phyloP scores from a whole-genome alignment of 1,140 invertebrate species.

The Dinoponera quadriceps region DNA sequence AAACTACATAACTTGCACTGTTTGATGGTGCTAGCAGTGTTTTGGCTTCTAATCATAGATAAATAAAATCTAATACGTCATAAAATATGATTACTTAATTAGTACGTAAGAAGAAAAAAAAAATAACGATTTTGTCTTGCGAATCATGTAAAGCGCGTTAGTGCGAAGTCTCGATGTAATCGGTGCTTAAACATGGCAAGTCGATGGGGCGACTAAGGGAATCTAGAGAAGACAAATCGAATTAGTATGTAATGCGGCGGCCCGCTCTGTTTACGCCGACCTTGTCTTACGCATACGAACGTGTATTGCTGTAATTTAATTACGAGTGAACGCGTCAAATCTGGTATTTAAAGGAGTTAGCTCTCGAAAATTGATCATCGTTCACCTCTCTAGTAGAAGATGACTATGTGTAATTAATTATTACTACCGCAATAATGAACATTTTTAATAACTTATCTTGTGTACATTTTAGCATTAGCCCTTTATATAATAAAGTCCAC shows the following conservation, averaged over 20 bases:
- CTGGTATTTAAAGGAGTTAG: slow-evolving; percentile 70
- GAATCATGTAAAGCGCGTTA: slow-evolving; percentile 65
- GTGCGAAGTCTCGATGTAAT: slow-evolving; percentile 63
- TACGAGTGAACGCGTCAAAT: slow-evolving; percentile 67
- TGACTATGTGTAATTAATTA: slow-evolving; percentile 83
- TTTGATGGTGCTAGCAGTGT: slow-evolving; percentile 67
- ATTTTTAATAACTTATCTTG: slow-evolving; percentile 85
- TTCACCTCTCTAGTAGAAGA: slow-evolving; percentile 78
- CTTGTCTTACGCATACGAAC: slow-evolving; percentile 64
- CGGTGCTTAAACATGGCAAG: slow-evolving; percentile 70
- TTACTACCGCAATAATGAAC: slow-evolving; percentile 82
- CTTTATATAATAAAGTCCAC: slow-evolving; percentile 85
- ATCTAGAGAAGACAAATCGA: slow-evolving; percentile 73
- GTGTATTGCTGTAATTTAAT: slow-evolving; percentile 75
- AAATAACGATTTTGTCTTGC: slow-evolving; percentile 69
- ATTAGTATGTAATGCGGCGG: slow-evolving; percentile 71
- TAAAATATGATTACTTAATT: slow-evolving; percentile 73
- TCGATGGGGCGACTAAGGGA: slow-evolving; percentile 61
- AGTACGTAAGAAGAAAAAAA: slow-evolving; percentile 71
- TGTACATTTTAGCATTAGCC: slow-evolving; percentile 84
- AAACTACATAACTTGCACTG: slow-evolving; percentile 61
- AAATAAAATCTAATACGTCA: slow-evolving; percentile 60
- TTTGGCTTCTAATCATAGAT: slow-evolving; percentile 67
- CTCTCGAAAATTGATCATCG: slow-evolving; percentile 71
- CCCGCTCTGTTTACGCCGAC: slow-evolving; percentile 70